A percentile compares a stretch with the other conserved stretches of the same genome.
These are phyloP conservation scores for Echinops telfairi DNA, from an alignment of 2,113 vertebrate species.

Conservation along the genomic window DNA sequence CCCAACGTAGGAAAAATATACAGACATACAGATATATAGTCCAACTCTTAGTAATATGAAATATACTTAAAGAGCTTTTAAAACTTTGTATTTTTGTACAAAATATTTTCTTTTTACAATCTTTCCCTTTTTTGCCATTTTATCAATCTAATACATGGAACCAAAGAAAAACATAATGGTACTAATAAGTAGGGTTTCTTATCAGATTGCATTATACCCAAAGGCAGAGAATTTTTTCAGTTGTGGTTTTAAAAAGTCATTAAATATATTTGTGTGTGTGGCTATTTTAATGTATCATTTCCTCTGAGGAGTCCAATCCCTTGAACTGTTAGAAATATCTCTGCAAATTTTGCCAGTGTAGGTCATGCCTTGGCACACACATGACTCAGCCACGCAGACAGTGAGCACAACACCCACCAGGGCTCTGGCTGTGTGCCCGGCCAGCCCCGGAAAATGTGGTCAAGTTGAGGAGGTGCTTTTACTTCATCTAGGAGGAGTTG, in stretches of 20 bases:
- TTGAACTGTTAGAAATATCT: conserved; percentile 83
- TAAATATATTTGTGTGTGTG: background rate
- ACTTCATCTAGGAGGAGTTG: background rate
- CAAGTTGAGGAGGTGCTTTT: background rate
- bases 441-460: background rate
- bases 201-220: conserved; percentile 83
- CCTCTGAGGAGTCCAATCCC: conserved; percentile 79
- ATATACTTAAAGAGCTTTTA: conserved; percentile 92
- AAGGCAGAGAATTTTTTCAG: conserved; percentile 82
- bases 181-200: conserved; percentile 86
- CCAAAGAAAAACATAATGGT: conserved; percentile 89
- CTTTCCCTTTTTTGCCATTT: conserved; percentile 85
- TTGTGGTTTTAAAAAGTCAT: conserved; percentile 72
- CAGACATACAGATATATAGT: conserved; percentile 89
- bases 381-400: conserved; percentile 11
- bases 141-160: conserved; percentile 87
- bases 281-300: conserved; percentile 70
- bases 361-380: conserved; percentile 67
- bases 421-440: background rate
- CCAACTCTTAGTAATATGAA: conserved; percentile 89
- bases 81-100: conserved; percentile 93
- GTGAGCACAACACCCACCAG: background rate
- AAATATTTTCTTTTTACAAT: conserved; percentile 89
- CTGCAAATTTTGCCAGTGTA: conserved; percentile 70
- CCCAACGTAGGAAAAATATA: conserved; percentile 87